Conservation (phyloP, 2,888 invertebrate genomes). For the Tribolium freemani region DNA sequence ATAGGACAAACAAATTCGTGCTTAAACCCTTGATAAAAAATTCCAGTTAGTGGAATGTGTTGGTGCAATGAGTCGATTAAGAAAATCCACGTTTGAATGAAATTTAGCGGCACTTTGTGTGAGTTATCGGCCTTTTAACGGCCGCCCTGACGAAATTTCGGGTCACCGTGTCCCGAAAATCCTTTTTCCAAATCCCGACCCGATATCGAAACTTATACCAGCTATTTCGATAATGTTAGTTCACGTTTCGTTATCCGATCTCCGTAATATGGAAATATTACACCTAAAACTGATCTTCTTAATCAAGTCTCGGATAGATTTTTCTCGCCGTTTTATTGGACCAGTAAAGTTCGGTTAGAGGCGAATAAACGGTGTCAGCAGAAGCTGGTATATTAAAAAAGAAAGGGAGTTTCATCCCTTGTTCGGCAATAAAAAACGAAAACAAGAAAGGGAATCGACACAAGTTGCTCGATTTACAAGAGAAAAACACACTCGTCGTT, state of each 20-base stretch:
- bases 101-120: background rate
- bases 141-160: background rate
- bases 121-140: background rate
- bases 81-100: background rate
- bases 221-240: slow-evolving; percentile 41
- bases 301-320: slow-evolving; percentile 16
- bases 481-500: slow-evolving; percentile 25
- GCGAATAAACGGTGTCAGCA: slow-evolving; percentile 29
- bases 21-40: background rate
- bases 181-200: slow-evolving; percentile 10
- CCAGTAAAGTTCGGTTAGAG: slow-evolving; percentile 34
- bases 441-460: slow-evolving; percentile 6
- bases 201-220: slow-evolving; percentile 34
- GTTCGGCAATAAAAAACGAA: slow-evolving; percentile 15
- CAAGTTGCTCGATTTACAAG: slow-evolving; percentile 24
- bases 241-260: slow-evolving; percentile 18
- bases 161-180: background rate
- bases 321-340: slow-evolving; percentile 25
- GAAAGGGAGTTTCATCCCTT: slow-evolving; percentile 12
- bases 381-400: slow-evolving; percentile 32
- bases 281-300: slow-evolving; percentile 28
- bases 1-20: too few species aligned
- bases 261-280: slow-evolving; percentile 41
- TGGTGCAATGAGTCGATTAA: background rate
- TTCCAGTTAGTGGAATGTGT: too few species aligned